A percentile compares a stretch with the other conserved stretches of the same genome.
These are phyloP conservation scores for Semnornis frantzii DNA, from an alignment of 2,113 vertebrate species.

Conservation along the genomic window DNA sequence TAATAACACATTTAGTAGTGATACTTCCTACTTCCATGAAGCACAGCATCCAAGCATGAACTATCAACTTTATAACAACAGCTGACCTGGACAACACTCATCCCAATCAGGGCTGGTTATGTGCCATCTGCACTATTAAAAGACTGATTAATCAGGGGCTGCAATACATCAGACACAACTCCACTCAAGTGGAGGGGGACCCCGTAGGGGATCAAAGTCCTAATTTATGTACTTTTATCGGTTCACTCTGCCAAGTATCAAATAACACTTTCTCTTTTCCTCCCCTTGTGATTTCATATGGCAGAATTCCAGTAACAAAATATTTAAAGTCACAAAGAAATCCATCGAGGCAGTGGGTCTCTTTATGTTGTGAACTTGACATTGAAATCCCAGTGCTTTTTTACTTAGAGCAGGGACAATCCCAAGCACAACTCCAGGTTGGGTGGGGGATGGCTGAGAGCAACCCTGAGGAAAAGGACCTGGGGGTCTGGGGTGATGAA, in stretches of 20 bases:
- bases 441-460: no score
- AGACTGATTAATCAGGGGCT: not conserved
- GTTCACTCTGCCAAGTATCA: not conserved
- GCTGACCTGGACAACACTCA: not conserved
- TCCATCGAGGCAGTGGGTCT: not conserved
- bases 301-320: not conserved
- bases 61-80: not conserved
- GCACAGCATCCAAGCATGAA: not conserved
- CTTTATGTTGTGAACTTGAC: not conserved
- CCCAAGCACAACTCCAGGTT: no score
- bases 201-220: not conserved
- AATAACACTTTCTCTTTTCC: not conserved
- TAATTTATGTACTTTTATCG: not conserved
- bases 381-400: not conserved
- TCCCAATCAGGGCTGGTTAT: not conserved
- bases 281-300: not conserved
- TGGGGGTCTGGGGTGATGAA: no score
- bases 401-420: not conserved
- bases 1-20: not conserved
- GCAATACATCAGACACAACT: not conserved
- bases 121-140: not conserved
- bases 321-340: not conserved
- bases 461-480: no score
- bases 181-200: not conserved
- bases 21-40: not conserved